A percentile compares a stretch with the other conserved stretches of the same genome.
phyloP scores from a whole-genome alignment of 1,140 invertebrate genomes.

The Rhagoletis pomonella region DNA sequence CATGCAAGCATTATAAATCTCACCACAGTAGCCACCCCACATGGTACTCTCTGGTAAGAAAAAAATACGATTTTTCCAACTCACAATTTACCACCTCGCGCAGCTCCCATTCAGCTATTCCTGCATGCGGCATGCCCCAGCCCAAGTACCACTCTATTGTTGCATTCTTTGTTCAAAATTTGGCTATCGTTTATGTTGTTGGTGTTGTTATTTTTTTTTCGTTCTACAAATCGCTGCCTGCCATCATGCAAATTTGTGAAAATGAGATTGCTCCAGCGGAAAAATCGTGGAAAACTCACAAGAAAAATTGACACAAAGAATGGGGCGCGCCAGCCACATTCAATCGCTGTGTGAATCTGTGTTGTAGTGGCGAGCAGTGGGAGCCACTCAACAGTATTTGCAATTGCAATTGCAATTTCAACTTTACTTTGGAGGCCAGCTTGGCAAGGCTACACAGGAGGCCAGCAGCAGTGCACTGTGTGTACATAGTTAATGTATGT shows the following conservation, averaged over 20 bases:
- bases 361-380: conserved; percentile 16
- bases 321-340: not conserved
- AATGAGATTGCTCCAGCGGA: conserved; percentile 33
- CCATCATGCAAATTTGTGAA: conserved; percentile 39
- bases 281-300: conserved; percentile 38
- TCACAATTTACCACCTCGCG: not conserved
- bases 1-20: not conserved
- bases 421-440: conserved; percentile 39
- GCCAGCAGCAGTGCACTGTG: not conserved
- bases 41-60: not conserved
- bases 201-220: not conserved
- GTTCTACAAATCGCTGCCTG: conserved; percentile 13
- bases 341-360: not conserved
- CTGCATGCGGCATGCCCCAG: not conserved
- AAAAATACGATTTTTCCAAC: not conserved
- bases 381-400: conserved; percentile 21
- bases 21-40: not conserved
- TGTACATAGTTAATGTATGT: not conserved
- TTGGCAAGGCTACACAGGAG: conserved; percentile 40
- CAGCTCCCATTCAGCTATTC: not conserved
- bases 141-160: not conserved
- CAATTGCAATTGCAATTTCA: conserved; percentile 18
- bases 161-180: conserved; percentile 2
- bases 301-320: conserved; percentile 32
- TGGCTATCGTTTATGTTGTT: not conserved